Conservation (phyloP, 2,888 invertebrate species). For the Agrilus cyanescens region DNA sequence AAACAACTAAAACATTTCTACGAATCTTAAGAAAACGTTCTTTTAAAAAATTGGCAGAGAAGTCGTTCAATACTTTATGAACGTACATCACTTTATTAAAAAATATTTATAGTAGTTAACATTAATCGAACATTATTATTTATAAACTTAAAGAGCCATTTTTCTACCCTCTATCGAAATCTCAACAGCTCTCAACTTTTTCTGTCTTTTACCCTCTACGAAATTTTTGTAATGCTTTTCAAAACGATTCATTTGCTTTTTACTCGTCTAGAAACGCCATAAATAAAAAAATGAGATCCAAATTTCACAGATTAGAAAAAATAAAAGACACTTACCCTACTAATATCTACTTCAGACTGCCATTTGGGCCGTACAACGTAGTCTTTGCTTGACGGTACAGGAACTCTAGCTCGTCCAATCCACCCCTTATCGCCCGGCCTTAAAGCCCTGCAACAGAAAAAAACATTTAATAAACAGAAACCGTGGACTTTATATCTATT, state of each 20-base stretch:
- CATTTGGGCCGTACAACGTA: slow-evolving; percentile 91
- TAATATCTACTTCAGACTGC: slow-evolving; percentile 78
- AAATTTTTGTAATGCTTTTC: slow-evolving; percentile 89
- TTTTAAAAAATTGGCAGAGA: too few relatives aligned
- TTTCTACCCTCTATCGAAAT: slow-evolving; percentile 95
- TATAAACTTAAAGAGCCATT: slow-evolving; percentile 67
- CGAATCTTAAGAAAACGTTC: too few relatives aligned
- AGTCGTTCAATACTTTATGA: too few relatives aligned
- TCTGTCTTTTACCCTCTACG: slow-evolving; percentile 70
- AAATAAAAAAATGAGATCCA: slow-evolving; percentile 1
- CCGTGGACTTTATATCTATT: not conserved
- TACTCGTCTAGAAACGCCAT: slow-evolving; percentile 45
- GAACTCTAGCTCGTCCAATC: slow-evolving; percentile 90
- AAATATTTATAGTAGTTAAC: too few relatives aligned
- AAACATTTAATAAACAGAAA: not conserved
- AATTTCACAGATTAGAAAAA: not conserved
- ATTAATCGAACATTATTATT: too few relatives aligned
- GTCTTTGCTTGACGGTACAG: slow-evolving; percentile 89
- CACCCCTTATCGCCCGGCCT: slow-evolving; percentile 94
- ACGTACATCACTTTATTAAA: too few relatives aligned
- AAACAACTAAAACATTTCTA: too few relatives aligned
- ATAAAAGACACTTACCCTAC: slow-evolving; percentile 44
- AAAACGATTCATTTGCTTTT: slow-evolving; percentile 79
- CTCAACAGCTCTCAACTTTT: slow-evolving; percentile 73
- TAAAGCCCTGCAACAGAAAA: slow-evolving; percentile 42